phyloP scores from a whole-genome alignment of 2,888 invertebrate genomes.

The Scrobipalpa atriplicella region DNA sequence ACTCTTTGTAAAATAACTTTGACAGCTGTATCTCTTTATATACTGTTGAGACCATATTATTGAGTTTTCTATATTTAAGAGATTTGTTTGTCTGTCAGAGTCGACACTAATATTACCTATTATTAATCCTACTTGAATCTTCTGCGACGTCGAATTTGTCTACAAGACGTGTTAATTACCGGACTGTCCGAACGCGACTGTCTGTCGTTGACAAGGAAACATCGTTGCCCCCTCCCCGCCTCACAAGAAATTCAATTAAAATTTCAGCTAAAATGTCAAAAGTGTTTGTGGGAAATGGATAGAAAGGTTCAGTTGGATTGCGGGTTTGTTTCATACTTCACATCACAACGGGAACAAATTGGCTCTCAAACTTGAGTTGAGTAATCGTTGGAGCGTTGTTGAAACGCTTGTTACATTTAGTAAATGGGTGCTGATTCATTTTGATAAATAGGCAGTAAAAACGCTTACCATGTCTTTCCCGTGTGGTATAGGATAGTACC shows the following conservation, averaged over 20 bases:
- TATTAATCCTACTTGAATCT: neutral
- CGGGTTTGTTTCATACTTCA: conserved; percentile 1
- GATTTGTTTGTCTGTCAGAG: no score
- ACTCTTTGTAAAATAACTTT: no score
- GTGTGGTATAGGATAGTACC: no score
- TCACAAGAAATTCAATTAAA: conserved; percentile 23
- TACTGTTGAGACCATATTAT: no score
- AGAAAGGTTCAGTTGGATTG: conserved; percentile 3
- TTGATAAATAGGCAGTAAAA: no score
- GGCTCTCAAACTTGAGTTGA: neutral
- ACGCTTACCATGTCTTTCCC: no score
- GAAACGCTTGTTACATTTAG: neutral
- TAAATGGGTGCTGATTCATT: no score
- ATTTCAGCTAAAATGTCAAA: conserved; percentile 16
- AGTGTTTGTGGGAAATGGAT: neutral
- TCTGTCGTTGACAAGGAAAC: conserved; percentile 27
- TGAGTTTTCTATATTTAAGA: no score
- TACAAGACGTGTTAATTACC: conserved; percentile 46
- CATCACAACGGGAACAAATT: conserved; percentile 3
- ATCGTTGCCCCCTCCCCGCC: conserved; percentile 15
- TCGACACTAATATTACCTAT: neutral
- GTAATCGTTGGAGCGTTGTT: neutral
- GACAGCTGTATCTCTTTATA: no score
- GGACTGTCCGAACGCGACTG: conserved; percentile 33
- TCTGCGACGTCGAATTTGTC: conserved; percentile 32